Conservation (phyloP, 2,113 vertebrate genomes). For the Heterocephalus glaber region DNA sequence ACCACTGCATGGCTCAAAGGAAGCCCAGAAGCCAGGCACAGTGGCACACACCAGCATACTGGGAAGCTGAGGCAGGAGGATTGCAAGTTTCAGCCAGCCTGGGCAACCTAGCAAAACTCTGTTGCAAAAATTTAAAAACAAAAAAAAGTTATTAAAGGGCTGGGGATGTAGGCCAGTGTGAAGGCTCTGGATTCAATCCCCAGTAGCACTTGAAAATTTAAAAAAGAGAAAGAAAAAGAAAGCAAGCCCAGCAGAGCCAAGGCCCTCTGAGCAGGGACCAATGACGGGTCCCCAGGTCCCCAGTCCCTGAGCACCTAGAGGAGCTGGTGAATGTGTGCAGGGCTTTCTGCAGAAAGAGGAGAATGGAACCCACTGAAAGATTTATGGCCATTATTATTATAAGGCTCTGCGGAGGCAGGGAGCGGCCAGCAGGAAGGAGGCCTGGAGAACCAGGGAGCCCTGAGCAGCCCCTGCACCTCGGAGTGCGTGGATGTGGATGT, state of each 20-base stretch:
- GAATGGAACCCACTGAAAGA: conserved; percentile 58
- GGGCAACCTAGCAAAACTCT: neutral
- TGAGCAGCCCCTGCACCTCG: neutral
- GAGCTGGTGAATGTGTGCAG: neutral
- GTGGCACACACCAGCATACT: neutral
- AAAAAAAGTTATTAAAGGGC: neutral
- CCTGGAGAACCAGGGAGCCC: neutral
- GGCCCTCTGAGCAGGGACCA: neutral
- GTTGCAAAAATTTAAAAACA: neutral
- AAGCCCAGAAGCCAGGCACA: neutral
- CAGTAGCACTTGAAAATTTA: neutral
- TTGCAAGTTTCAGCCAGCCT: neutral
- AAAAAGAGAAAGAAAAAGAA: neutral
- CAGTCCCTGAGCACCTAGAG: neutral
- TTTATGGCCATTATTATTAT: conserved; percentile 49
- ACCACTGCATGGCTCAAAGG: rapidly evolving
- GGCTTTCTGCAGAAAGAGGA: conserved; percentile 25
- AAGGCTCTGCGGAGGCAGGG: neutral
- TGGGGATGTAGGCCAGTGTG: neutral
- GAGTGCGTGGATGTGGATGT: conserved; percentile 45
- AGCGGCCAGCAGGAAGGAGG: conserved; percentile 3
- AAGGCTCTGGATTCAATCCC: neutral
- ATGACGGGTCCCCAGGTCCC: neutral
- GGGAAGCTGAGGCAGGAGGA: neutral
- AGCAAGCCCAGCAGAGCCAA: neutral